Evolutionary conservation across 2,113 vertebrate genomes (phyloP).

Genomic region (Lasiurus borealis): DNA sequence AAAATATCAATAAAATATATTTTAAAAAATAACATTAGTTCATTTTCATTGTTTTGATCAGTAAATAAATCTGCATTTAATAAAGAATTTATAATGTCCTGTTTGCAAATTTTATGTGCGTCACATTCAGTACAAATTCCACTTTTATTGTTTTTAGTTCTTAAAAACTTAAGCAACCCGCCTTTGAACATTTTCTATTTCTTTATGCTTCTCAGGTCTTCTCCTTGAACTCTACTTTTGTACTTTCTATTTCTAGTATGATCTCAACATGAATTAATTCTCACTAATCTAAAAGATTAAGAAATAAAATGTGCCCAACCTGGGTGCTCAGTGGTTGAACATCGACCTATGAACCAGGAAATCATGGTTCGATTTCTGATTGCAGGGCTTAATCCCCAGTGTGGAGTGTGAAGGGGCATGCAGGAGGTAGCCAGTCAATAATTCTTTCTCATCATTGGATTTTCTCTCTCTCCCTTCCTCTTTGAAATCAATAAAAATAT

Average conservation of each 20-base stretch:
- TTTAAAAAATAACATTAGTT: constrained; percentile 1
- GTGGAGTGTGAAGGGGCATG: too few species aligned
- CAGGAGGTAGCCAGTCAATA: too few species aligned
- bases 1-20: too few species aligned
- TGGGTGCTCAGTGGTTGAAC: too few species aligned
- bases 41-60: constrained; percentile 7
- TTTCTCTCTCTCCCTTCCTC: too few species aligned
- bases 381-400: too few species aligned
- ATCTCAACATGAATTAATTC: constrained; percentile 22
- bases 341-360: too few species aligned
- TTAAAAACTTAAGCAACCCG: constrained; percentile 6
- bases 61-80: constrained; percentile 33
- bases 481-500: too few species aligned
- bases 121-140: constrained; percentile 3
- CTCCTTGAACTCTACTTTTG: neutral
- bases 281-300: neutral
- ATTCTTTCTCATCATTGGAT: too few species aligned
- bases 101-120: constrained; percentile 36
- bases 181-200: constrained; percentile 1
- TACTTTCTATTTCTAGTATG: constrained; percentile 44
- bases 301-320: neutral
- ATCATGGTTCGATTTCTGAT: too few species aligned
- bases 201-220: neutral
- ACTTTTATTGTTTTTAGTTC: constrained; percentile 44
- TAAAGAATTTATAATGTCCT: neutral